phyloP scores from a whole-genome alignment of 1,140 invertebrate genomes.

The Tribolium castaneum region DNA sequence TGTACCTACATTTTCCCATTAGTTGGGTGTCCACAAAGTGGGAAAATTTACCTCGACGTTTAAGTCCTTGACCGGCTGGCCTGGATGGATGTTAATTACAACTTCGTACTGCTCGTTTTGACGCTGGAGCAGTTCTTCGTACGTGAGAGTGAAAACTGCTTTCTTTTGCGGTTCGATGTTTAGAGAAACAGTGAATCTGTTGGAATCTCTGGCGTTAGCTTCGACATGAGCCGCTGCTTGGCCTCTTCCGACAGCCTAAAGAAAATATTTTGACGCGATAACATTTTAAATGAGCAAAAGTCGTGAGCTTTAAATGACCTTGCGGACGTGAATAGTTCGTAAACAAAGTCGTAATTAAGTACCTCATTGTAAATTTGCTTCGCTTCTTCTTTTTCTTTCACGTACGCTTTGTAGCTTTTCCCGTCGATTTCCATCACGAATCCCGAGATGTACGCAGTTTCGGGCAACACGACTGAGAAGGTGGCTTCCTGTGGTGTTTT shows the following conservation, averaged over 20 bases:
- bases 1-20: slow-evolving; percentile 61
- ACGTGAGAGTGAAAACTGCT: slow-evolving; percentile 73
- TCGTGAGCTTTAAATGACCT: neutral
- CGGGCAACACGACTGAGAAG: slow-evolving; percentile 72
- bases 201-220: slow-evolving; percentile 72
- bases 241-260: slow-evolving; percentile 70
- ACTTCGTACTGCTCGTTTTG: slow-evolving; percentile 71
- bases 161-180: slow-evolving; percentile 71
- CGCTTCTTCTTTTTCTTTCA: slow-evolving; percentile 74
- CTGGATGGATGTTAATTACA: slow-evolving; percentile 71
- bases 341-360: neutral
- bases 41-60: slow-evolving; percentile 61
- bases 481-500: slow-evolving; percentile 69
- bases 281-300: too few species aligned
- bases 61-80: slow-evolving; percentile 68
- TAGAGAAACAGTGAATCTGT: slow-evolving; percentile 72
- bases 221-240: slow-evolving; percentile 71
- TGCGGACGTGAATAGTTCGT: neutral
- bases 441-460: slow-evolving; percentile 74
- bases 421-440: slow-evolving; percentile 72
- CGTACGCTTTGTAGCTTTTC: slow-evolving; percentile 68
- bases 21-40: neutral
- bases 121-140: slow-evolving; percentile 72
- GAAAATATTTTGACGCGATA: too few species aligned
- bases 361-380: slow-evolving; percentile 73